phyloP scores from a whole-genome alignment of 1,140 invertebrate species.

The Aphelinus certus region DNA sequence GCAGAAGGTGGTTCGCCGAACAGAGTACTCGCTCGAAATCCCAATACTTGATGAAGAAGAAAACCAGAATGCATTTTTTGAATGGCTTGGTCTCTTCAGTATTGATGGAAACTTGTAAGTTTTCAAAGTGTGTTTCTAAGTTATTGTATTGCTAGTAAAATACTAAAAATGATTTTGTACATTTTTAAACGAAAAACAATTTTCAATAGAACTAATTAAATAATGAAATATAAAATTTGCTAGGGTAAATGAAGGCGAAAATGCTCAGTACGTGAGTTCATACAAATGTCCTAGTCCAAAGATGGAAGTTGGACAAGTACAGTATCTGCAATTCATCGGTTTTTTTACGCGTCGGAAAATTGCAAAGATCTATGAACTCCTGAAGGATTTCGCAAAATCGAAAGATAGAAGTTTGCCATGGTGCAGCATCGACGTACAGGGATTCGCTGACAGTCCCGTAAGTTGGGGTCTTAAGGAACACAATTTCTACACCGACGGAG shows the following conservation, averaged over 20 bases:
- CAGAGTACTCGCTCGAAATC: constrained; percentile 56
- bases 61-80: constrained; percentile 61
- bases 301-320: constrained; percentile 52
- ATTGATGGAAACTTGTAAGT: constrained; percentile 62
- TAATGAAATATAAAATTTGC: neutral
- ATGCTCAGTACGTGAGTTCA: constrained; percentile 56
- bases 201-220: neutral
- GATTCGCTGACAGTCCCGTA: constrained; percentile 67
- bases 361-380: constrained; percentile 53
- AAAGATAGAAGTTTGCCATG: constrained; percentile 55
- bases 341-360: constrained; percentile 64
- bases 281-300: constrained; percentile 57
- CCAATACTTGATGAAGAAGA: constrained; percentile 52
- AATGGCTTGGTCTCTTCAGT: constrained; percentile 68
- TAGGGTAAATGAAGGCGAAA: constrained; percentile 36
- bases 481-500: constrained; percentile 64
- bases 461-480: constrained; percentile 64
- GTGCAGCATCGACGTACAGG: constrained; percentile 67
- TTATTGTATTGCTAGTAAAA: neutral
- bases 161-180: constrained; percentile 5
- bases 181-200: neutral
- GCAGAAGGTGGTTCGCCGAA: constrained; percentile 53
- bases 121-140: neutral
- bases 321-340: constrained; percentile 64
- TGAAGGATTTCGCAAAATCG: constrained; percentile 53